A percentile compares a stretch with the other conserved stretches of the same genome.
Conservation (phyloP, 2,797 vertebrate species). For the Thalassophryne amazonica region DNA sequence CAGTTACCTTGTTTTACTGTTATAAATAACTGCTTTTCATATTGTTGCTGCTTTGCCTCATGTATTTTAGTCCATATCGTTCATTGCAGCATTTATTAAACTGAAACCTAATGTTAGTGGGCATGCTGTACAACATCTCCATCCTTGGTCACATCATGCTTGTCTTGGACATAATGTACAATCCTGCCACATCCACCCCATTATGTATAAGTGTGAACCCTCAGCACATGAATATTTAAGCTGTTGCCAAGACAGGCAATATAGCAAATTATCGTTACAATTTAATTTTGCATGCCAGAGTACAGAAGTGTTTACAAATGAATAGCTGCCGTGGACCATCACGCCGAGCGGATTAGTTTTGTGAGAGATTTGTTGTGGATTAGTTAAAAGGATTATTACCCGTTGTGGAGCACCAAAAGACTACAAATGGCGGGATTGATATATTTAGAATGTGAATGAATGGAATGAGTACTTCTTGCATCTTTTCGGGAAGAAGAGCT, state of each 20-base stretch:
- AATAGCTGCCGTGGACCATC: conserved; percentile 50
- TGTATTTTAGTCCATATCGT: neutral
- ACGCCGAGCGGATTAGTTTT: conserved; percentile 60
- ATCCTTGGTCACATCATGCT: conserved; percentile 4
- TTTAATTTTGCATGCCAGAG: conserved; percentile 64
- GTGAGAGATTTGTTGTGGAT: conserved; percentile 72
- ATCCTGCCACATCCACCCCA: neutral
- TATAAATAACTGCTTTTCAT: neutral
- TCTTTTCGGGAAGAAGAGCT: conserved; percentile 10
- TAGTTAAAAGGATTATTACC: conserved; percentile 75
- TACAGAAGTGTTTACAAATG: conserved; percentile 56
- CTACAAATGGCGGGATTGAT: conserved; percentile 42
- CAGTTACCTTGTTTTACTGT: too few species aligned
- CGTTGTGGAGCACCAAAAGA: conserved; percentile 32
- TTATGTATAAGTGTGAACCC: conserved; percentile 29
- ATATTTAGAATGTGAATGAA: conserved; percentile 42
- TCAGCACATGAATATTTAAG: conserved; percentile 50
- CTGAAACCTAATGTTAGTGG: conserved; percentile 9
- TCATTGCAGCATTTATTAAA: neutral
- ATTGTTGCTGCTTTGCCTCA: neutral
- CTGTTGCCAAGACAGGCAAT: conserved; percentile 31
- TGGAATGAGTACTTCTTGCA: conserved; percentile 13
- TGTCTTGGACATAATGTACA: conserved; percentile 29
- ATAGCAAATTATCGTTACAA: conserved; percentile 63
- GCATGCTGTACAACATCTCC: neutral